Percentiles rank a stretch among this genome's conserved stretches.
phyloP scores from a whole-genome alignment of 2,113 vertebrate genomes.

The Nycticebus coucang region DNA sequence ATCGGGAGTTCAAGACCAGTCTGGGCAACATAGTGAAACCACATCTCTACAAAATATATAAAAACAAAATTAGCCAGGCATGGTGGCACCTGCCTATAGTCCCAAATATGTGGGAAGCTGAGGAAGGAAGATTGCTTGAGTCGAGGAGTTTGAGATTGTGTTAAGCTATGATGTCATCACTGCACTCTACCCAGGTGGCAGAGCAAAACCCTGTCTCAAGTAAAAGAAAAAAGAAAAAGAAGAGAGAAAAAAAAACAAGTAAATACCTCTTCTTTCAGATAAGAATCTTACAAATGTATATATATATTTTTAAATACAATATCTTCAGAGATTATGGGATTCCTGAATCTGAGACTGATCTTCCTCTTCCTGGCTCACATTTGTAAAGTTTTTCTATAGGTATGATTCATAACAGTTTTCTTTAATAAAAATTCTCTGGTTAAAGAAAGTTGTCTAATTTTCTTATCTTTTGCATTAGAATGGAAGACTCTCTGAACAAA shows the following conservation, averaged over 20 bases:
- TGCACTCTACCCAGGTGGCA: no score
- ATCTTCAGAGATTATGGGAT: accelerated
- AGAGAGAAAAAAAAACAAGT: background rate
- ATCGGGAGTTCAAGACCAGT: no score
- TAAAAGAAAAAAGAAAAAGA: no score
- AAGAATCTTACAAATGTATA: background rate
- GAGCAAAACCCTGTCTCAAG: no score
- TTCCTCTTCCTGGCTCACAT: background rate
- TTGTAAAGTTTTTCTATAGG: background rate
- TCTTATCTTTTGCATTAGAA: conserved; percentile 75
- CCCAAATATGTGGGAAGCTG: no score
- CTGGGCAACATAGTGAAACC: no score
- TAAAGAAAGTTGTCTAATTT: background rate
- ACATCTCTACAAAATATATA: no score
- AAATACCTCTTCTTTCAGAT: background rate
- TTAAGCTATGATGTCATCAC: no score
- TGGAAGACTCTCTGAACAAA: conserved; percentile 67
- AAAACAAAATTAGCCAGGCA: no score
- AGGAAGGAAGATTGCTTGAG: no score
- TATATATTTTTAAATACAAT: background rate
- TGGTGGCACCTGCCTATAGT: no score
- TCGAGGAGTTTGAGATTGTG: no score
- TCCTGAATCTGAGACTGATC: background rate
- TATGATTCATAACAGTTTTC: background rate
- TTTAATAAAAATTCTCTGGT: background rate